Conservation (phyloP, 2,888 invertebrate species). For the Entomobrya multifasciata region DNA sequence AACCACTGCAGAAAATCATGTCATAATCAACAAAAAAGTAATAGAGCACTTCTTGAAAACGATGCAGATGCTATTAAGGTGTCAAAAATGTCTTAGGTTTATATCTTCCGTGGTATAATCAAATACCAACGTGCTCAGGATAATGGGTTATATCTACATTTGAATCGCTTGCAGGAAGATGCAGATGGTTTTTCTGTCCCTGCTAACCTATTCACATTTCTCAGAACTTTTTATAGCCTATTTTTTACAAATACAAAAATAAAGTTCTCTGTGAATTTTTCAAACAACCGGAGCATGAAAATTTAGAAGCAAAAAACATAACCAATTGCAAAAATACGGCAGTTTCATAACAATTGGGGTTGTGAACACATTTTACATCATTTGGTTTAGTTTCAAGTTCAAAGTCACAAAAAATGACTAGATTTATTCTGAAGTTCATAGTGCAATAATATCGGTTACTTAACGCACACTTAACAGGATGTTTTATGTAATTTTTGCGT, state of each 20-base stretch:
- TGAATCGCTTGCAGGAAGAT: no score
- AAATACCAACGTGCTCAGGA: no score
- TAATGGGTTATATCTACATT: no score
- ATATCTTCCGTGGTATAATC: no score
- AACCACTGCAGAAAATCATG: neutral
- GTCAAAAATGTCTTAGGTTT: slow-evolving; percentile 48
- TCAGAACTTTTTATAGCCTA: neutral
- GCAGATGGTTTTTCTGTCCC: no score
- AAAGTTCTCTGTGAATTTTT: slow-evolving; percentile 18
- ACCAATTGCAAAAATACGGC: neutral
- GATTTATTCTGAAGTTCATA: slow-evolving; percentile 13
- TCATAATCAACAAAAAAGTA: no score
- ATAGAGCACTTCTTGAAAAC: neutral
- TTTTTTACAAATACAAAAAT: neutral
- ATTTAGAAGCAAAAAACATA: slow-evolving; percentile 50
- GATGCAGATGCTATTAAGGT: slow-evolving; percentile 37
- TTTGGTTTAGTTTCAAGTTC: no score
- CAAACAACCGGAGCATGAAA: slow-evolving; percentile 60
- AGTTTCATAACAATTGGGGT: no score
- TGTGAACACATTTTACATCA: no score
- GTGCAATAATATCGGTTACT: neutral
- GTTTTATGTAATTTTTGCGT: no score
- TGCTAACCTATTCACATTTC: neutral
- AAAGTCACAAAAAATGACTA: no score
- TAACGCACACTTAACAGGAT: no score